These are phyloP conservation scores for Oreotrochilus melanogaster DNA, from an alignment of 2,113 vertebrate genomes.

Conservation along the genomic window DNA sequence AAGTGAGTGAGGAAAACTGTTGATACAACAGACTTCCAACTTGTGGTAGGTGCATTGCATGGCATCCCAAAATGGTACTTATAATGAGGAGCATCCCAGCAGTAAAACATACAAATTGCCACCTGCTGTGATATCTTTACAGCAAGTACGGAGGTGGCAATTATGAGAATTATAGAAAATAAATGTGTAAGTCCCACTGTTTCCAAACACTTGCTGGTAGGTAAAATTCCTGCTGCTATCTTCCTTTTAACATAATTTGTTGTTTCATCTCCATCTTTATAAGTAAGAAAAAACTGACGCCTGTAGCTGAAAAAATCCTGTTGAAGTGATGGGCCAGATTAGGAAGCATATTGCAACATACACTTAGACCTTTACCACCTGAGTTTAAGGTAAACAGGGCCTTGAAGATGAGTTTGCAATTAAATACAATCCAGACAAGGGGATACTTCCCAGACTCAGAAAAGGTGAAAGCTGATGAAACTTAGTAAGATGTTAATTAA, in stretches of 20 bases:
- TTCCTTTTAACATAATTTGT: neutral
- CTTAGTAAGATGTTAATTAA: neutral
- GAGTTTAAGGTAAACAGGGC: neutral
- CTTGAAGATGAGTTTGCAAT: neutral
- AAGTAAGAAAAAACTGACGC: neutral
- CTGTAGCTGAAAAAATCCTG: neutral
- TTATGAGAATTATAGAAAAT: slow-evolving; percentile 49
- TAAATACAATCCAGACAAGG: neutral
- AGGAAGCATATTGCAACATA: neutral
- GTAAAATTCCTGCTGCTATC: neutral
- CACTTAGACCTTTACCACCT: rapidly evolving
- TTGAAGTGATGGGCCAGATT: neutral
- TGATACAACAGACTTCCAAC: neutral
- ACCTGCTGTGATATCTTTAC: slow-evolving; percentile 1
- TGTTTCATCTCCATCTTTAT: neutral
- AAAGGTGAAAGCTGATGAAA: neutral
- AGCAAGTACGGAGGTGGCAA: slow-evolving; percentile 3
- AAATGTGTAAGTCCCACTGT: neutral
- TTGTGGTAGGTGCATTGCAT: neutral
- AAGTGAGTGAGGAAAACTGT: neutral
- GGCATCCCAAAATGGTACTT: neutral
- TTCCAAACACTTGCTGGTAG: slow-evolving; percentile 35
- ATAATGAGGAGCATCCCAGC: neutral
- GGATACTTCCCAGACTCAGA: neutral
- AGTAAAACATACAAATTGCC: slow-evolving; percentile 7